Base-by-base conservation (phyloP, 2,113 vertebrate species). In the Choloepus hoffmanni region DNA sequence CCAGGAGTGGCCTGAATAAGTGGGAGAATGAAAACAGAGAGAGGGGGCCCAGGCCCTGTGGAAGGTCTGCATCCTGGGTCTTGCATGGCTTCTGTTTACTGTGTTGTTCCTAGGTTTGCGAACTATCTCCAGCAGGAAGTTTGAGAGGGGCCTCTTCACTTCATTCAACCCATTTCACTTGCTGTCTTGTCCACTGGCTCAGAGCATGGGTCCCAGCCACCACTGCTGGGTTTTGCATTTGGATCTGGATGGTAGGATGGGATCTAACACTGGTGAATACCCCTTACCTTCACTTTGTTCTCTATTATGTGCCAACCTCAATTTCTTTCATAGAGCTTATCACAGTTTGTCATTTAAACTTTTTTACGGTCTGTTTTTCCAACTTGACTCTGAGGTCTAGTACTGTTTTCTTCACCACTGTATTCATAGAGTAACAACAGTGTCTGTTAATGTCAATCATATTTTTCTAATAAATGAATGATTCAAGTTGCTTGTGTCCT, bases 381-480 rank as follows among this genome's bases (percentile, higher is more conserved):
- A 70, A 5, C 5, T 65, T 76, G 55, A 5, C 24, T n/a, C 3
- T 62, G 30, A 92, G 15, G 6, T 1, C 30, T 24, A 40, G 45
- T 18, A 4, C 23, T 33, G 8, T 53, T 36, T 83, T 73, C 11
- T 30, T 76, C 28, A 21, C 2, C 0, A 1, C 65, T n/a, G 1
- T n/a, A 15, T 76, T 33, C 68, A 43, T 48, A 26, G 23, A 68
- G 15, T 45, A 12, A 30, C 28, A 48, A 21, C 3, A 15, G 28
- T 7, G 24, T 26, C 1, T 1, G 36, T 2, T 3, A 4, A 11
- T 21, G 30, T 23, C 15, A 24, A 6, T 36, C 1, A 0, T 33
- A 50, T 70, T 65, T 70, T 77, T 67, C 23, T 21, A 24, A 6
- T n/a, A 26, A 63, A 26, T 23, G 21, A 43, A 19, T 36, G 48